Base-by-base conservation (phyloP, 2,888 invertebrate genomes). In the Pollenia griseotomentosa region DNA sequence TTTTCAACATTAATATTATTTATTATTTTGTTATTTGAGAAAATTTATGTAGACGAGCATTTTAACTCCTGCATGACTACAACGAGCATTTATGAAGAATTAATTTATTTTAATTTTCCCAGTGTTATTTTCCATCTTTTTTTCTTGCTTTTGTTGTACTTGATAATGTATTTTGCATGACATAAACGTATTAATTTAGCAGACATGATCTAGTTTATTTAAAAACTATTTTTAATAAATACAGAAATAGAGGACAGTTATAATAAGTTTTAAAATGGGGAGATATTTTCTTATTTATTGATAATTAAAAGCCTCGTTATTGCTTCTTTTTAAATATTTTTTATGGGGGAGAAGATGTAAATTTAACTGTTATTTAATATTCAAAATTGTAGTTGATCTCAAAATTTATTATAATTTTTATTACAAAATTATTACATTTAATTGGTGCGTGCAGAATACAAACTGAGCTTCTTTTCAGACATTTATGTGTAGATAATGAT, bases 11-110 rank as follows among this genome's bases (percentile, higher is more conserved):
- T 40, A 51, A 48, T 48, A 55, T 83, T 77, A 70, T 77, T 79
- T 83, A 59, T 46, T 68, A 74, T 82, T 68, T 71, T 80, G 48
- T 23, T 59, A 48, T 48, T 65, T 55, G 16, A n/a, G 63, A 63
- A 65, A 19, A 46, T 61, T 59, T 42, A 70, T 70, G 19, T 33
- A 53, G 51, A 75, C 42, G 59, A 46, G 42, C 12, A 19, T 51
- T 23, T 40, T 51, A 33, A 42, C 42, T 63, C 42, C 40, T 42
- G 63, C 10, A 42, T 16, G 42, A 16, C 7, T 14, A 7, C 2
- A 44, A n/a, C 9, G 14, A 42, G 44, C 42, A 63, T 63, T 44
- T 65, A 44, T 65, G 44, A 65, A 16, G 65, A 11, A 42, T 65
- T 65, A 44, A 44, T 65, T 16, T 44, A 65, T 65, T 65, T 65